Percentiles rank a stretch among this genome's conserved stretches.
phyloP scores from a whole-genome alignment of 2,888 invertebrate species.

The Aleiodes leptofemur region DNA sequence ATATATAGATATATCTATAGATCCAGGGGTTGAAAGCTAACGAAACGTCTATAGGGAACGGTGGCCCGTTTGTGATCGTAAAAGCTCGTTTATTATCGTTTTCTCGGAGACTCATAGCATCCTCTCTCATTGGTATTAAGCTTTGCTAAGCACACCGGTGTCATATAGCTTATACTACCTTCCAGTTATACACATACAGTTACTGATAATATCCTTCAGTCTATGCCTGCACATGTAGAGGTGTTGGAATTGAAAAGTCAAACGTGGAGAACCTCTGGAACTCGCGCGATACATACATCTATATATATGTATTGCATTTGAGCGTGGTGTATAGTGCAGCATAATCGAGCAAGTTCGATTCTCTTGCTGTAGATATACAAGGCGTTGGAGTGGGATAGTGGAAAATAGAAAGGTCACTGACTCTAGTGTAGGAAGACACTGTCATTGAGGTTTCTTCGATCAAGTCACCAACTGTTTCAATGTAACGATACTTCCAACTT shows the following conservation, averaged over 20 bases:
- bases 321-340: neutral
- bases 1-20: too few relatives aligned
- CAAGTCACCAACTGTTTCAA: neutral
- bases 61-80: conserved; percentile 34
- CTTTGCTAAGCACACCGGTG: conserved; percentile 31
- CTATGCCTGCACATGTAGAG: neutral
- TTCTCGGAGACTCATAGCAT: conserved; percentile 21
- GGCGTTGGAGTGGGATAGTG: neutral
- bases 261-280: conserved; percentile 10
- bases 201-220: neutral
- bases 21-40: neutral
- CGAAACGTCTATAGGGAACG: conserved; percentile 35
- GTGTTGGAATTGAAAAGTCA: conserved; percentile 18
- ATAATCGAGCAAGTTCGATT: conserved; percentile 25
- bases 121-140: conserved; percentile 28
- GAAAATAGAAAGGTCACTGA: conserved; percentile 23
- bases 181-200: conserved; percentile 14
- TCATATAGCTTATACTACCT: neutral
- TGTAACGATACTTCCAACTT: neutral
- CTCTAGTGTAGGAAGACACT: conserved; percentile 5
- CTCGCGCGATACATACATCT: neutral
- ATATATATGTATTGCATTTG: neutral
- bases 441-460: conserved; percentile 17
- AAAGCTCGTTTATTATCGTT: conserved; percentile 49
- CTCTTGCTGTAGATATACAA: neutral